Base-by-base conservation (phyloP, 2,113 vertebrate species). In the Gymnarchus niloticus region DNA sequence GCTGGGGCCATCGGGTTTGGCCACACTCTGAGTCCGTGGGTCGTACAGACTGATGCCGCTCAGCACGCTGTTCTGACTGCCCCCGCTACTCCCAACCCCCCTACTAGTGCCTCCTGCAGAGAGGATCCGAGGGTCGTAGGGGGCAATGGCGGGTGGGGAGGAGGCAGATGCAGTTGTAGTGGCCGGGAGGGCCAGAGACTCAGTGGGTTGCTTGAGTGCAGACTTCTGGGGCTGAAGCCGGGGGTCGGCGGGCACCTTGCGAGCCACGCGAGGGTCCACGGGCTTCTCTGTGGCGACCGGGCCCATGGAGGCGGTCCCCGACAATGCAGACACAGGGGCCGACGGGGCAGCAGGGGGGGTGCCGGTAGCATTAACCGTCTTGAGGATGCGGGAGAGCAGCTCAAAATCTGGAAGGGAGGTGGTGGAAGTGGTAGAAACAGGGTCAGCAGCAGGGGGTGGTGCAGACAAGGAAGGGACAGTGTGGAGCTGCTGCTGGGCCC, bases 1-100 rank as follows among this genome's bases (percentile, higher is more conserved):
- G 1, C 92, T 94, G 0, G 85, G 0, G 0, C 89, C 57, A 82
- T 94, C 95, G 10, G 84, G 2, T 82, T 89, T 91, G 76, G 91
- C 93, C 0, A 94, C 88, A 85, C 93, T 93, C 33, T 94, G 94
- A 93, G 95, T 95, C 93, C 97, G 91, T 0, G 97, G 97, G 88
- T 98, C 97, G 0, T 98, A 98, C 0, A 98, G 89, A 81, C 97
- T 98, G 89, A 99, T 99, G 88, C 92, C 92, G 1, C 97, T 98
- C 10, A 98, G 92, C 80, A 99, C 96, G 0, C 93, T 97, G 92
- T 96, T 96, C 73, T 96, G 95, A 33, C 93, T 92, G 0, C 92
- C 81, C 49, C 92, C 61, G 0, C 93, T 91, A 0, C 87, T 1
- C 73, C 92, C 88, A 69, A 93, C 92, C 81, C 94, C 86, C 91